These are phyloP conservation scores for Pharmacophagus antenor DNA, from an alignment of 2,888 invertebrate species.

Conservation along the genomic window DNA sequence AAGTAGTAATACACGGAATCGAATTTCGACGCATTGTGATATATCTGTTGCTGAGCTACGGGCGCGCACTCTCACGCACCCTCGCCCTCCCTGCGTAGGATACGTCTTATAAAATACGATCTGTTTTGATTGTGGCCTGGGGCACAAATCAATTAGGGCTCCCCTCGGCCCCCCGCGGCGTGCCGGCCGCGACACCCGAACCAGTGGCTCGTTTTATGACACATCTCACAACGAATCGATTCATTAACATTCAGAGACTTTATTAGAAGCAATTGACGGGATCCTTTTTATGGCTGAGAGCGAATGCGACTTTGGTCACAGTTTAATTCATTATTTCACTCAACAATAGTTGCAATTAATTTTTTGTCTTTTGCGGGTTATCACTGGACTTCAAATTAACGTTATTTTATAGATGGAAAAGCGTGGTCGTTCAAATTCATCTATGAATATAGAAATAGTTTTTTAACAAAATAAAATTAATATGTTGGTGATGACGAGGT, in stretches of 20 bases:
- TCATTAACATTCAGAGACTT: constrained; percentile 78
- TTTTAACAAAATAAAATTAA: no score
- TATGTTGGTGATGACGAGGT: no score
- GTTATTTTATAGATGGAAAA: no score
- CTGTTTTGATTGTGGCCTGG: constrained; percentile 82
- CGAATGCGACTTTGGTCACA: constrained; percentile 41
- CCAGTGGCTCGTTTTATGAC: constrained; percentile 81
- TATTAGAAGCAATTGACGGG: constrained; percentile 70
- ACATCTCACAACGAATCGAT: constrained; percentile 74
- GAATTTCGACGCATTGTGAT: constrained; percentile 40
- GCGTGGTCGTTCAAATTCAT: no score
- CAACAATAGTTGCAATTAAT: not conserved
- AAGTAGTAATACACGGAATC: constrained; percentile 43
- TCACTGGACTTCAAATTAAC: no score
- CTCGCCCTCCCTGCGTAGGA: constrained; percentile 65
- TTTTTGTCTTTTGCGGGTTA: not conserved
- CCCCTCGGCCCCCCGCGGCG: constrained; percentile 65
- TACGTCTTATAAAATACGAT: constrained; percentile 81
- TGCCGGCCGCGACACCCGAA: constrained; percentile 66
- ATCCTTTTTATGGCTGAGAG: constrained; percentile 37
- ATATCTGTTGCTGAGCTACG: constrained; percentile 33
- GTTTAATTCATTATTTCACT: constrained; percentile 36
- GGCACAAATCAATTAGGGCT: constrained; percentile 81
- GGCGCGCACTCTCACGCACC: constrained; percentile 47
- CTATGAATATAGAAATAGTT: no score